Percentiles rank a stretch among this genome's conserved stretches.
Evolutionary conservation across 2,113 vertebrate species (phyloP).

Genomic region (Benitochromis conjunctus): DNA sequence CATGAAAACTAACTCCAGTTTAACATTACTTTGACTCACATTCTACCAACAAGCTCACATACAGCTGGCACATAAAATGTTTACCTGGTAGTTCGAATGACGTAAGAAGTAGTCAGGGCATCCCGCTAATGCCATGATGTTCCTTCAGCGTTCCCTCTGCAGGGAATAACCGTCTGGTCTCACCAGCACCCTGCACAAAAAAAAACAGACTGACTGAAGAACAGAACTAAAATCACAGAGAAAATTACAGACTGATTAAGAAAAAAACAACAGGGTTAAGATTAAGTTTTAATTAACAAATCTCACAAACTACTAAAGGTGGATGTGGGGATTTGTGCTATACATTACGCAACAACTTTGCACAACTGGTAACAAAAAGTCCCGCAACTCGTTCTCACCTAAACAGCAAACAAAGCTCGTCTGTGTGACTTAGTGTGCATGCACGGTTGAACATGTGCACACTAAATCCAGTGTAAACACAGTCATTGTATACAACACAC

Average conservation of each 20-base stretch:
- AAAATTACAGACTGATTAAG: background rate
- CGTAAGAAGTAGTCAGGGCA: constrained; percentile 86
- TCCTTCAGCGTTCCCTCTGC: constrained; percentile 50
- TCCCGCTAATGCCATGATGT: constrained; percentile 86
- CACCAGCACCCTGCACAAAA: constrained; percentile 25
- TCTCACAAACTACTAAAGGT: background rate
- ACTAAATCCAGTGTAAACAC: constrained; percentile 53
- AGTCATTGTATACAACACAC: constrained; percentile 36
- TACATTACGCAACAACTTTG: background rate
- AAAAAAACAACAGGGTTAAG: background rate
- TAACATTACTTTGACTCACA: background rate
- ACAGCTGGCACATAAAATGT: background rate
- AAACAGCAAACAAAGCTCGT: constrained; percentile 14
- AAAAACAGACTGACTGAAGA: background rate
- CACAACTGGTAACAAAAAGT: background rate
- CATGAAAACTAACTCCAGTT: background rate
- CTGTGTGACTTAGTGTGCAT: constrained; percentile 12
- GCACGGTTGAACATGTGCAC: constrained; percentile 29
- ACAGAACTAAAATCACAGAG: background rate
- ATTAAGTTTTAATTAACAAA: background rate
- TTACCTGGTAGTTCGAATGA: constrained; percentile 81
- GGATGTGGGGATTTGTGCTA: background rate
- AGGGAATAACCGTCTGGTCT: constrained; percentile 53
- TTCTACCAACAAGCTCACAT: background rate
- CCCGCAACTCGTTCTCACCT: background rate